Evolutionary conservation across 2,113 vertebrate species (phyloP), one percentile per base, ranked within the genome.

Genomic region (Emberiza fucata): DNA sequence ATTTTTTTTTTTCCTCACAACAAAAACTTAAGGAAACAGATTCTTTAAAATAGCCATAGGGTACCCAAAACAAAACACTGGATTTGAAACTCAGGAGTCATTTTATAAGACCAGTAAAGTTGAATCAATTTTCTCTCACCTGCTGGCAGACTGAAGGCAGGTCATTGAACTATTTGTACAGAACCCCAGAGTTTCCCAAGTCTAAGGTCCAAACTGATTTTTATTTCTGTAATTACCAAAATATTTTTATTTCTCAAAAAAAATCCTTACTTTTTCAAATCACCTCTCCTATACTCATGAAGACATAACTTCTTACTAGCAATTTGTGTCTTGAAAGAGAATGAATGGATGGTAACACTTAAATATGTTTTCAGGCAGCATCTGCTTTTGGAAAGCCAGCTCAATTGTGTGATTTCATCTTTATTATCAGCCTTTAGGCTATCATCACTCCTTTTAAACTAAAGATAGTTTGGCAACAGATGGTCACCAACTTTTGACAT

Each of bases 91-190:
- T 3, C 9, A 69, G 33, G 5, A 56, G 18, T 15, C 53, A 33
- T 59, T 39, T 7, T 44, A 2, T 68, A 76, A 79, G 13, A 45
- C 17, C 50, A 14, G 7, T 6, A 42, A 50, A 71, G 23, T 4
- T 81, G 8, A 83, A 94, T 66, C 14, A 2, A 56, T 56, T 72
- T 50, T 86, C 24, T 35, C 16, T 64, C 7, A 51, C 4, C 12
- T 27, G 33, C 20, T 83, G 31, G 14, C 44, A 86, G 29, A 64
- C 10, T 69, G 40, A 80, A 66, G 22, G 40, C 78, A 86, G 15
- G 4, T 71, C 29, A 47, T 6, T 2, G 1, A 5, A n/a, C 2
- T 40, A 12, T n/a, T 6, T 5, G 1, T 17, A 25, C 29, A 42
- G 35, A 23, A 50, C 8, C 6, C 6, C 6, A 8, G n/a, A 18